Percentiles rank a stretch among this genome's conserved stretches.
Conservation (phyloP, 2,113 vertebrate genomes). For the Progne subis region DNA sequence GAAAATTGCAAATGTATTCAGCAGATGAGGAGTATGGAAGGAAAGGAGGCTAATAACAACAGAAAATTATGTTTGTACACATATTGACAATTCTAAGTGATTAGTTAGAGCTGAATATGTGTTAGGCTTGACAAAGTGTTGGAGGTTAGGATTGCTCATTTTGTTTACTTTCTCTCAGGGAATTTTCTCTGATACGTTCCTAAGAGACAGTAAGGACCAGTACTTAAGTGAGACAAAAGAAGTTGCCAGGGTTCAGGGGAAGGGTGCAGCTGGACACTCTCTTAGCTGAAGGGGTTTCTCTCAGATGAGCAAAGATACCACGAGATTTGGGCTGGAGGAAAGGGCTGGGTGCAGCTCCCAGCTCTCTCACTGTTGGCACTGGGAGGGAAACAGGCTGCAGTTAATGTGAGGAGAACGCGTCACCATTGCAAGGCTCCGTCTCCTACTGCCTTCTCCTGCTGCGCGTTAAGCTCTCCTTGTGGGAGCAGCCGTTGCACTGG, state of each 20-base stretch:
- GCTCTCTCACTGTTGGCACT: rapidly evolving
- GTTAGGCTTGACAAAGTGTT: background rate
- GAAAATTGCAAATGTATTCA: background rate
- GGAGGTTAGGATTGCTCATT: background rate
- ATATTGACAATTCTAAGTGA: constrained; percentile 4
- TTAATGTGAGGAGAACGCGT: rapidly evolving
- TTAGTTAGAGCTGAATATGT: background rate
- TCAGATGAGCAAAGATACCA: rapidly evolving
- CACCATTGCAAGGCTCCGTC: rapidly evolving
- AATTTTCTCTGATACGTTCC: background rate
- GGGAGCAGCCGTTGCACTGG: rapidly evolving
- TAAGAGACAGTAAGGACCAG: background rate
- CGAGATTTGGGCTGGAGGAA: no score
- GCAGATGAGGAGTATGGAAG: background rate
- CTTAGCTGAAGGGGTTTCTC: background rate
- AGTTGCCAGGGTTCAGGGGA: background rate
- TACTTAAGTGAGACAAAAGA: background rate
- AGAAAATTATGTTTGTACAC: background rate
- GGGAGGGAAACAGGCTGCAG: background rate
- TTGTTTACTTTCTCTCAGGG: background rate
- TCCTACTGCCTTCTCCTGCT: background rate
- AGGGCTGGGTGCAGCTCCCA: rapidly evolving
- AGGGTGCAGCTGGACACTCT: background rate
- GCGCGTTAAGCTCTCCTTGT: background rate
- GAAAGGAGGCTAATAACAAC: background rate